A percentile compares a stretch with the other conserved stretches of the same genome.
Conservation (phyloP, 2,797 vertebrate species). For the Hemibagrus guttatus region DNA sequence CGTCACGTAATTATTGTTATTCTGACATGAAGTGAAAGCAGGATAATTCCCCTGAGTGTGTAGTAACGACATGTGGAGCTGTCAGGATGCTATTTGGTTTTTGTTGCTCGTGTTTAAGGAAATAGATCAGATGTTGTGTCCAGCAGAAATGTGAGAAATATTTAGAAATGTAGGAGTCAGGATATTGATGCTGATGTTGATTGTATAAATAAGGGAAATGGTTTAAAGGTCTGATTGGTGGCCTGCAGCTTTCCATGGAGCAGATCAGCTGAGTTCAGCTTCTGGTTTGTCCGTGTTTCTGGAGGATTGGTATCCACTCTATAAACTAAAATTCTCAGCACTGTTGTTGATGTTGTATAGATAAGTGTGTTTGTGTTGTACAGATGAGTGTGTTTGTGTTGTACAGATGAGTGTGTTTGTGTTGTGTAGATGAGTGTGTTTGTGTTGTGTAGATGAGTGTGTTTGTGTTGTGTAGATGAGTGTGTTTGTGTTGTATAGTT, state of each 20-base stretch:
- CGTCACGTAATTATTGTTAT: constrained; percentile 7
- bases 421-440: no score
- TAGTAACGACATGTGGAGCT: neutral
- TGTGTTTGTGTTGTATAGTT: no score
- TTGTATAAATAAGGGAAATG: neutral
- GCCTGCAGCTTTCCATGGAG: no score
- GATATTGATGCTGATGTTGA: neutral
- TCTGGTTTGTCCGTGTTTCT: neutral
- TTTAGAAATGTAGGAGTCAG: neutral
- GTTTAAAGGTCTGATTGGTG: neutral
- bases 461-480: no score
- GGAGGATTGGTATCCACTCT: neutral
- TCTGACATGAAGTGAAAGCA: neutral
- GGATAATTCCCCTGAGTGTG: neutral
- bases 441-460: no score
- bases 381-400: no score
- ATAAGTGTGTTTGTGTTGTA: no score
- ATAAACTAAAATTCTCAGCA: no score
- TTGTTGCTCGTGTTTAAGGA: neutral
- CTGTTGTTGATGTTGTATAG: no score
- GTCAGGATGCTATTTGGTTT: neutral
- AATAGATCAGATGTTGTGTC: neutral
- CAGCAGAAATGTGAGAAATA: neutral
- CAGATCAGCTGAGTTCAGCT: neutral
- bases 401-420: no score